Conservation (phyloP, 2,888 invertebrate species). For the Meiosimyza platycephala region DNA sequence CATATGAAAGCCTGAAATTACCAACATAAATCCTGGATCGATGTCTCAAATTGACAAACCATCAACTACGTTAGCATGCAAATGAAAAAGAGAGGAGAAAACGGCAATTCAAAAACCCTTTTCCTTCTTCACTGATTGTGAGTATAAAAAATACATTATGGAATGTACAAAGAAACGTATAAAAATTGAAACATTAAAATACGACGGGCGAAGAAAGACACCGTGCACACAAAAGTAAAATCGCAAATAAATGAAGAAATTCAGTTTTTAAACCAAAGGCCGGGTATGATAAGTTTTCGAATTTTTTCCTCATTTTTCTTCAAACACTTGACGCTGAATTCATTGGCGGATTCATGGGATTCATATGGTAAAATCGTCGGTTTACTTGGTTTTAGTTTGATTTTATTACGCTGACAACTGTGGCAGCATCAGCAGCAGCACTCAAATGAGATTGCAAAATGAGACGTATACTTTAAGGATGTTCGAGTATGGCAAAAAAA, state of each 20-base stretch:
- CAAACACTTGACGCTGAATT: neutral
- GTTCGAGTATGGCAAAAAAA: no score
- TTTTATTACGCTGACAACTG: slow-evolving; percentile 50
- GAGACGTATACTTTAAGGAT: neutral
- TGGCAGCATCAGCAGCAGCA: slow-evolving; percentile 25
- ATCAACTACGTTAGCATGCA: neutral
- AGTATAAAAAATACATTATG: neutral
- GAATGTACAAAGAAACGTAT: slow-evolving; percentile 38
- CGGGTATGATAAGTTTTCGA: no score
- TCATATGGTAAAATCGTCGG: slow-evolving; percentile 4
- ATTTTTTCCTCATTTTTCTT: neutral
- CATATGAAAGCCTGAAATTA: slow-evolving; percentile 57
- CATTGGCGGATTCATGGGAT: slow-evolving; percentile 7
- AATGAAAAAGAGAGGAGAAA: neutral
- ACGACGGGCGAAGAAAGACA: neutral
- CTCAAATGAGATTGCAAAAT: slow-evolving; percentile 22
- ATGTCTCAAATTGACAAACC: slow-evolving; percentile 21
- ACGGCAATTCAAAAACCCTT: neutral
- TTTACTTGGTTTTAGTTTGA: slow-evolving; percentile 38
- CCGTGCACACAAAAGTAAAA: neutral
- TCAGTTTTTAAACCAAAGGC: neutral
- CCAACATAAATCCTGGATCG: slow-evolving; percentile 55
- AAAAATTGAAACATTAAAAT: slow-evolving; percentile 36
- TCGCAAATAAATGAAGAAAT: slow-evolving; percentile 22
- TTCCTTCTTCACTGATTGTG: no score